Base-by-base conservation (phyloP, 2,113 vertebrate species). In the Anthoscopus minutus region DNA sequence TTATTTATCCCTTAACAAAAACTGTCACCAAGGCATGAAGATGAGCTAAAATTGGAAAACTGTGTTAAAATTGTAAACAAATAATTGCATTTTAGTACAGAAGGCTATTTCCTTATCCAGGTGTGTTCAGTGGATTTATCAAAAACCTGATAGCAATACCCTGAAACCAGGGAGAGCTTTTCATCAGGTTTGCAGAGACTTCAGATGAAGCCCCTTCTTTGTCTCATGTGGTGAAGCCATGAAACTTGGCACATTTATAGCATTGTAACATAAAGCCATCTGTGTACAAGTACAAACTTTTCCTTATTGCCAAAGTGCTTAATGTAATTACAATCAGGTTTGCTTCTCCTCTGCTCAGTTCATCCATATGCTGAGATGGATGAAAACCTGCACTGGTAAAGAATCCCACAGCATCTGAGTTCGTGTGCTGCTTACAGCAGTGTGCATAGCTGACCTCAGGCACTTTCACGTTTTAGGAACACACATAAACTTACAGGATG, bases 241-340 rank as follows among this genome's bases (percentile, higher is more conserved):
- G 83, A 93, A 96, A 95, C 78, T 96, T 97, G 95, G 93, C 94
- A 93, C 90, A 51, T 94, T 93, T 97, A 78, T 88, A 86, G 54
- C 92, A 93, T 74, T 91, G 87, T 96, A 95, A 97, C 88, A 93
- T 93, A 94, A 96, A 88, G 69, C 83, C 96, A 97, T 96, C 91
- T 96, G 94, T 89, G 89, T 92, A 77, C 50, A 69, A 92, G 90
- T 57, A 97, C 93, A 97, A 89, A 95, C 73, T 95, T 97, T 91
- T 96, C 84, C 89, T 94, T 89, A 44, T 79, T 96, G 82, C 64
- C 94, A 82, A 92, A 96, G 93, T 92, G 40, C 90, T 97, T 96
- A 91, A 94, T 97, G 72, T 97, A 97, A 98, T 97, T 98, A 96
- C 80, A 97, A 38, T 91, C 96, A 97, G 84, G 85, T 86, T 93